phyloP scores from a whole-genome alignment of 1,140 invertebrate genomes.

The Lithobius niger region DNA sequence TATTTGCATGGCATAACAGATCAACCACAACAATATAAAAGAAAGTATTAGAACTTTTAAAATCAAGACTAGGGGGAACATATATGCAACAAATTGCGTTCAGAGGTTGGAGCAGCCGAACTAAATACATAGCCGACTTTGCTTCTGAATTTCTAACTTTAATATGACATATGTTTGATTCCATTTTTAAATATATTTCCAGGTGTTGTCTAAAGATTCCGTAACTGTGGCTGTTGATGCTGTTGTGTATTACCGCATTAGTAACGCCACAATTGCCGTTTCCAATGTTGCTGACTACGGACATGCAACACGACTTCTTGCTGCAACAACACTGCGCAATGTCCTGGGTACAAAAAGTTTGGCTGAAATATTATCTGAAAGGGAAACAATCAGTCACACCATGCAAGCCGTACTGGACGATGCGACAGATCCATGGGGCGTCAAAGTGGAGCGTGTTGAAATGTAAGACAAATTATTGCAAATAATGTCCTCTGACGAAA shows the following conservation, averaged over 20 bases:
- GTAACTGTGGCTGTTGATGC: slow-evolving; percentile 88
- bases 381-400: slow-evolving; percentile 41
- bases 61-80: no score
- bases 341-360: slow-evolving; percentile 46
- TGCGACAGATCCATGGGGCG: slow-evolving; percentile 47
- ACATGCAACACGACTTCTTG: slow-evolving; percentile 33
- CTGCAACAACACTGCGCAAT: slow-evolving; percentile 40
- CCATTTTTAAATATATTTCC: no score
- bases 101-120: no score
- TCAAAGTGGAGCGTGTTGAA: slow-evolving; percentile 48
- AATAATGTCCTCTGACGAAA: no score
- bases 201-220: slow-evolving; percentile 66
- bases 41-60: no score
- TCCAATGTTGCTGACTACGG: slow-evolving; percentile 62
- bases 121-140: no score
- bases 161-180: no score
- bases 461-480: no score
- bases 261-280: slow-evolving; percentile 67
- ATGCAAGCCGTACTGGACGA: slow-evolving; percentile 38
- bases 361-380: slow-evolving; percentile 43
- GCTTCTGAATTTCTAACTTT: no score
- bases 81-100: no score
- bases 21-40: no score
- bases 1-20: no score
- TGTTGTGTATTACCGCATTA: slow-evolving; percentile 80